Evolutionary conservation across 2,113 vertebrate genomes (phyloP).

Genomic region (Stictonetta naevosa): DNA sequence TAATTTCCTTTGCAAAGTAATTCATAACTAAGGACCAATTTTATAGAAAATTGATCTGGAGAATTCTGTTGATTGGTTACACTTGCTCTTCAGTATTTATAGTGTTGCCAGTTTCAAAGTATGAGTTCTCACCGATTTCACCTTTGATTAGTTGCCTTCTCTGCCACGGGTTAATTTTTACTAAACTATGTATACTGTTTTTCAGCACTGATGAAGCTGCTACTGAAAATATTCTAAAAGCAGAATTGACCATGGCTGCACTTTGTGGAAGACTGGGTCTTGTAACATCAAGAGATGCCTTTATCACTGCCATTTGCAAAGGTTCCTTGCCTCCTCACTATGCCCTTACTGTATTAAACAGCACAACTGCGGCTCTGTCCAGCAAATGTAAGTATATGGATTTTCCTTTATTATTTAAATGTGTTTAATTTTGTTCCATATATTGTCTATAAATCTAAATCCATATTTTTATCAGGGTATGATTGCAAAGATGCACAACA

Average conservation of each 20-base stretch:
- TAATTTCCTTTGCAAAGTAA: not conserved
- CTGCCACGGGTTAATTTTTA: not conserved
- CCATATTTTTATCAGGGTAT: not conserved
- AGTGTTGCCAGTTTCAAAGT: not conserved
- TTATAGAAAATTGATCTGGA: not conserved
- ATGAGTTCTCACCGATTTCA: not conserved
- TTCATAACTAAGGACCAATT: not conserved
- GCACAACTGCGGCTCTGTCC: conserved; percentile 83
- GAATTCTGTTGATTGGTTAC: conserved; percentile 19
- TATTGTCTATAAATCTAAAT: not conserved
- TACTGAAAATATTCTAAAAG: conserved; percentile 98
- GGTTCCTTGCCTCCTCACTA: conserved; percentile 97
- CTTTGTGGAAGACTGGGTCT: conserved; percentile 92
- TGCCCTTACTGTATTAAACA: conserved; percentile 91
- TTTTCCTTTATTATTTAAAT: not conserved
- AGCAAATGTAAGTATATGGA: conserved; percentile 86
- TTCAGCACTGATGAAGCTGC: conserved; percentile 96
- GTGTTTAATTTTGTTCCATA: not conserved
- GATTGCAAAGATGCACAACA: not conserved
- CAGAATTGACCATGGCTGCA: conserved; percentile 94
- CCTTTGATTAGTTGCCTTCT: not conserved
- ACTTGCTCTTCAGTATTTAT: not conserved
- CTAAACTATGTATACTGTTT: conserved; percentile 46
- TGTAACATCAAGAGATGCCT: conserved; percentile 96
- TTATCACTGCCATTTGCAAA: conserved; percentile 99